Conservation (phyloP, 1,140 invertebrate genomes). For the Manduca sexta region DNA sequence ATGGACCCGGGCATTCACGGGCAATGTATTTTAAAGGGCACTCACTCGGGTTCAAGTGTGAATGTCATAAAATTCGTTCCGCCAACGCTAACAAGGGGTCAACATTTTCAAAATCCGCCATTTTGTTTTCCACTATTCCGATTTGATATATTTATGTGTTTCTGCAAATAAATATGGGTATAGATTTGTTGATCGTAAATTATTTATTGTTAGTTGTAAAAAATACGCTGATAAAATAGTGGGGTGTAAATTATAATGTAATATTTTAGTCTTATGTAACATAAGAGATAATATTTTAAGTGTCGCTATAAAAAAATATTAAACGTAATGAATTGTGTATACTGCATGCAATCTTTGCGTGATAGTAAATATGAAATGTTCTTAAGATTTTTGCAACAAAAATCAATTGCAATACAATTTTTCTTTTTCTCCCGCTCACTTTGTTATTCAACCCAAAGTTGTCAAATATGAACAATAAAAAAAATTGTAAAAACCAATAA, state of each 20-base stretch:
- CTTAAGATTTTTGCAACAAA: neutral
- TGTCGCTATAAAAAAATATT: too few relatives aligned
- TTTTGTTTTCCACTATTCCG: conserved; percentile 29
- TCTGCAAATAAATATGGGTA: conserved; percentile 24
- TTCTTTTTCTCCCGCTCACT: too few relatives aligned
- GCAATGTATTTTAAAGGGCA: conserved; percentile 57
- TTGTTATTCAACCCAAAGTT: too few relatives aligned
- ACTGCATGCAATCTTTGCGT: too few relatives aligned
- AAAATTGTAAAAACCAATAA: too few relatives aligned
- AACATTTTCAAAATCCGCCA: conserved; percentile 38
- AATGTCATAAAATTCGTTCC: conserved; percentile 61
- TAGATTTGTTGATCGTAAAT: conserved; percentile 19
- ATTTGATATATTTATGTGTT: conserved; percentile 41
- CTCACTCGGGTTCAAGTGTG: conserved; percentile 45
- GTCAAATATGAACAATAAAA: too few relatives aligned
- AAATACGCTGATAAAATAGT: too few relatives aligned
- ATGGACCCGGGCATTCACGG: conserved; percentile 57
- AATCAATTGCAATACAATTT: neutral
- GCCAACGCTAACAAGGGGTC: conserved; percentile 46
- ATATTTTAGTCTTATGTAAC: too few relatives aligned
- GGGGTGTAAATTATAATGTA: too few relatives aligned
- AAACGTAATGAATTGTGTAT: too few relatives aligned
- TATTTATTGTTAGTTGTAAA: conserved; percentile 3
- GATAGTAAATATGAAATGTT: too few relatives aligned
- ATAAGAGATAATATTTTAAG: too few relatives aligned